Evolutionary conservation across 2,888 invertebrate genomes (phyloP), one percentile per base, ranked within the genome.

Genomic region (Lamellibrachia columna): DNA sequence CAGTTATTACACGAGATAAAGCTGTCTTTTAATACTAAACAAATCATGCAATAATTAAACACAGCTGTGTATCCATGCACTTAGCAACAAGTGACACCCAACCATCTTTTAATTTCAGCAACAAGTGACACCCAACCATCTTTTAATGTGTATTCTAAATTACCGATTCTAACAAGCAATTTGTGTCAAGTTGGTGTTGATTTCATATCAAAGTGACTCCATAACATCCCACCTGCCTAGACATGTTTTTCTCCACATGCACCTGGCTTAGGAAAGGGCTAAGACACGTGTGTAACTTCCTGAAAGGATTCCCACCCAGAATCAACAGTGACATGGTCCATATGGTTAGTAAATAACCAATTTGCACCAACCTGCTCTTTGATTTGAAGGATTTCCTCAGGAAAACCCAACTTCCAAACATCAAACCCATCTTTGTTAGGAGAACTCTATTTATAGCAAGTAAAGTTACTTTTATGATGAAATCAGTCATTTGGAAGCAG

Each of bases 371-470:
- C 75, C 22, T 3, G 75, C 22, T 6, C 75, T 75, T 75, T 75
- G 75, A 75, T 75, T 75, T 75, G 75, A 75, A 75, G 75, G 75
- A 75, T 75, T 75, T 75, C 75, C 75, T 75, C 22, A 15, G 75
- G 75, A 22, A 75, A 75, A 75, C 75, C 2, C 75, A 22, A 75
- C 75, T 75, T 75, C 75, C 75, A 75, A 75, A 75, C 75, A 22
- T 75, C 75, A 75, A 75, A 15, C 75, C 75, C 75, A 75, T 22
- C n/a, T 11, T 75, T 75, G 15, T 22, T 22, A 22, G 75, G 75
- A 75, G 75, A 22, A 75, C 6, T 6, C 75, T 75, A 22, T 22
- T 75, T 75, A 15, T n/a, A 22, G 22, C 22, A 3, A 75, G 75
- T 75, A 6, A 75, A 75, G 15, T 75, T n/a, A 75, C 22, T 75